A percentile compares a stretch with the other conserved stretches of the same genome.
Conservation (phyloP, 2,797 vertebrate species). For the Platalea minor region DNA sequence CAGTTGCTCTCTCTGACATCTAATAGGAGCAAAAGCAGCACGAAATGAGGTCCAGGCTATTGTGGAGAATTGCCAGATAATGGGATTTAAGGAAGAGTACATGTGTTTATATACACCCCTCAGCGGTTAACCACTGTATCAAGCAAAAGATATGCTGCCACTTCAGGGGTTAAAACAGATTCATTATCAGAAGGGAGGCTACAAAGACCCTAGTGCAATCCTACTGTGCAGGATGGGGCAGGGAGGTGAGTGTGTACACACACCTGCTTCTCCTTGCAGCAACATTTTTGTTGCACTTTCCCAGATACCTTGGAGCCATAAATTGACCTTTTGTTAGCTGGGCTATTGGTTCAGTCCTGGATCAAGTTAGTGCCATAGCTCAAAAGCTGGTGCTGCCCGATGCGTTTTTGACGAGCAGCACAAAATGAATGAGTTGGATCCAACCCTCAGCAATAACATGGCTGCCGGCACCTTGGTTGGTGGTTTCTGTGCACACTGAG, state of each 20-base stretch:
- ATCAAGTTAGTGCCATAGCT: neutral
- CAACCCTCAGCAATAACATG: neutral
- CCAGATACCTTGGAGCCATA: neutral
- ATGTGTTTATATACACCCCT: neutral
- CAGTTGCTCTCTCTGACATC: neutral
- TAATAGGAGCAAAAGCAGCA: neutral
- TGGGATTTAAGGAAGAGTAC: neutral
- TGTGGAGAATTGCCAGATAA: neutral
- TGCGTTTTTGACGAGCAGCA: neutral
- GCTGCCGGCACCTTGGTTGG: neutral
- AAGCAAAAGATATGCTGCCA: neutral
- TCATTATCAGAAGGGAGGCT: neutral
- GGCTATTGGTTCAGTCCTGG: neutral
- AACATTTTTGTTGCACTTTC: neutral
- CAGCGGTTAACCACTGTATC: neutral
- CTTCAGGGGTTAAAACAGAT: neutral
- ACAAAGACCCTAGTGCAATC: neutral
- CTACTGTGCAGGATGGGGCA: rapidly evolving
- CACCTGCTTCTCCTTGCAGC: neutral
- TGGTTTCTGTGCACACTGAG: neutral
- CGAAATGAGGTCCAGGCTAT: neutral
- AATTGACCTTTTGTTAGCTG: neutral
- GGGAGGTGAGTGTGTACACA: neutral
- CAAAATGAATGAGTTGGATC: neutral
- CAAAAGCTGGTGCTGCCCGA: neutral